These are phyloP conservation scores for Pituophis catenifer DNA, from an alignment of 2,113 vertebrate species.

Conservation along the genomic window DNA sequence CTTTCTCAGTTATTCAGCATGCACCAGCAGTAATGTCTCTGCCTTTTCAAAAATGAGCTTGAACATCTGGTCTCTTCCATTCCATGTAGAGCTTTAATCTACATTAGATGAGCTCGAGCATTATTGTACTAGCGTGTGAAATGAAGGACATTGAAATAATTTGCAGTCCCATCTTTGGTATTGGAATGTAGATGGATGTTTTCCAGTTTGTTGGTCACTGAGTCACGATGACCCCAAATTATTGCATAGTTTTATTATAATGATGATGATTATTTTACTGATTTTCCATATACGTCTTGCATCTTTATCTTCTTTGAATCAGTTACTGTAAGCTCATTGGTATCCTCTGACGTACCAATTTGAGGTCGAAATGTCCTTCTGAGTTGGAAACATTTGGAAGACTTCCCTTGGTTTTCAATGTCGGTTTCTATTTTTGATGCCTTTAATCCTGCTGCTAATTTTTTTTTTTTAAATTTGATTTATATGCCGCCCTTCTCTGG, in stretches of 20 bases:
- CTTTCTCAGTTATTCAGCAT: neutral
- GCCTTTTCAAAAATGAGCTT: neutral
- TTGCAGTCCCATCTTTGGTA: neutral
- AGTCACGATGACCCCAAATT: neutral
- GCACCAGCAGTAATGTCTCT: neutral
- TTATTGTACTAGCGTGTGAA: neutral
- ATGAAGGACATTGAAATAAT: neutral
- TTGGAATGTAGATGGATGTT: neutral
- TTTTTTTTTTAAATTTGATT: neutral
- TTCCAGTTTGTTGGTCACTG: neutral
- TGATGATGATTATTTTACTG: neutral
- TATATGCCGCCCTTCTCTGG: too few species aligned
- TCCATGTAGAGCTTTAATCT: neutral
- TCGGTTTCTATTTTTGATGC: neutral
- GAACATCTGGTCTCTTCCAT: neutral
- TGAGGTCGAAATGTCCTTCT: neutral
- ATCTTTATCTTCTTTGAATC: neutral
- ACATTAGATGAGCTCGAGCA: neutral
- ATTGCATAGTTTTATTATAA: neutral
- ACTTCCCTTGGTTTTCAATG: neutral
- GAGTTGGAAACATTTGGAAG: neutral
- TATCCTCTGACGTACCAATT: neutral
- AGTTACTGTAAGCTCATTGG: neutral
- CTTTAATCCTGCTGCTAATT: neutral
- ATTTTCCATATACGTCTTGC: neutral